Base-by-base conservation (phyloP, 2,113 vertebrate genomes). In the Engystomops pustulosus region DNA sequence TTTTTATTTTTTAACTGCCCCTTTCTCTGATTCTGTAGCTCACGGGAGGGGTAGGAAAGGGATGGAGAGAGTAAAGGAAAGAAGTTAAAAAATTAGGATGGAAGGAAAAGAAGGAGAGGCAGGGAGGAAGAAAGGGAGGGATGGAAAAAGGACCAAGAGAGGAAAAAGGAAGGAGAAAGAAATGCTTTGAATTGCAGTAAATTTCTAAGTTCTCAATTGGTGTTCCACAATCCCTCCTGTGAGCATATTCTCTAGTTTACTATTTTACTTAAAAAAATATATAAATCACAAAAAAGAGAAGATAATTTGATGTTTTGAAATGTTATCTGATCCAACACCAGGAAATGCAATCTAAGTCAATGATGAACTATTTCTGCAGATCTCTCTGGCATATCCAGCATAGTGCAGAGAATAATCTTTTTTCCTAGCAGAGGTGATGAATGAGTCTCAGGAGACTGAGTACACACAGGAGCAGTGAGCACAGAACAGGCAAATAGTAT, bases 301-400 rank as follows among this genome's bases (percentile, higher is more conserved):
- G 23, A 25, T 17, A 41, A n/a, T 60, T 41, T 58, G 47, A 32
- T 41, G 14, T 60, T 38, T 76, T 60, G 23, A 38, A 78, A 60
- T 34, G 18, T 60, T 60, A 58, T 7, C n/a, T 23, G 32, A 23
- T n/a, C n/a, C 34, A 41, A 76, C 47, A 78, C 51, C 32, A 78
- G 53, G 75, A 58, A 78, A 78, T 78, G 34, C 34, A 78, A 58
- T 78, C 23, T 41, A 41, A 38, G 75, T 30, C 75, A 38, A 25
- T 78, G 75, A 58, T 78, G 14, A 78, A 78, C 75, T 78, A 78
- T 4, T 60, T 41, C 51, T 38, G 34, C 51, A 78, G 51, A 58
- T 78, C 34, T 51, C 23, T 36, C 20, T 78, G 75, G 51, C 36
- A 41, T 78, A 78, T 58, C 51, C 51, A 60, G n/a, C 51, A 58